A percentile compares a stretch with the other conserved stretches of the same genome.
phyloP scores from a whole-genome alignment of 2,888 invertebrate species.

The Drosophila nr. medialis region DNA sequence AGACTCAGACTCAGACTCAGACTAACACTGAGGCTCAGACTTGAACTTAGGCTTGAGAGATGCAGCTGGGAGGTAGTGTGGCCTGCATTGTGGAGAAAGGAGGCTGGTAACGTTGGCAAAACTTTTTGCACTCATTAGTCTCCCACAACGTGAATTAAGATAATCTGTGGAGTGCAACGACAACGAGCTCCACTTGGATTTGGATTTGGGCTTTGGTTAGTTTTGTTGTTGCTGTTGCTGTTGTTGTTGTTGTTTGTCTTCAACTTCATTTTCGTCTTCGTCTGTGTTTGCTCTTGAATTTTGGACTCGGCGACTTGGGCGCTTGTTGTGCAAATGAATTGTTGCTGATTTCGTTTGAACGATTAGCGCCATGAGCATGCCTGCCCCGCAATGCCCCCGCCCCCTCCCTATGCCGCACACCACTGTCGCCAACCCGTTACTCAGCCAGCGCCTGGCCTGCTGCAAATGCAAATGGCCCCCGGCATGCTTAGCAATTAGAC shows the following conservation, averaged over 20 bases:
- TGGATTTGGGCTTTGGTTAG: conserved; percentile 11
- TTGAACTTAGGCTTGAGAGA: not conserved
- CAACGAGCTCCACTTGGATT: conserved; percentile 42
- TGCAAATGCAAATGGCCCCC: conserved; percentile 71
- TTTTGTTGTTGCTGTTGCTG: not conserved
- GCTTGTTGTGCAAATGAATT: conserved; percentile 85
- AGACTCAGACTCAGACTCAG: not conserved
- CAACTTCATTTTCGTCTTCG: conserved; percentile 4
- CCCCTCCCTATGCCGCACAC: not conserved
- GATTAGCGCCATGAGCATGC: conserved; percentile 78
- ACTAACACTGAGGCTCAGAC: not conserved
- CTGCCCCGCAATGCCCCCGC: conserved; percentile 5
- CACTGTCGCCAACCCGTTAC: conserved; percentile 3
- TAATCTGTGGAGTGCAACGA: conserved; percentile 76
- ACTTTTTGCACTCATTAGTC: conserved; percentile 84
- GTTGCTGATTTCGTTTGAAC: conserved; percentile 84
- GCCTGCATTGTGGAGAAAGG: conserved; percentile 43
- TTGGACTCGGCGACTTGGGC: conserved; percentile 55
- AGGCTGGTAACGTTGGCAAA: conserved; percentile 52
- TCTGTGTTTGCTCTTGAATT: conserved; percentile 28
- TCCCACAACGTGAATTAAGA: conserved; percentile 85
- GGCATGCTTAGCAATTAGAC: conserved; percentile 79
- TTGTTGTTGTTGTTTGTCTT: conserved; percentile 7
- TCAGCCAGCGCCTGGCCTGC: not conserved
- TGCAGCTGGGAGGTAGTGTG: not conserved